Evolutionary conservation across 2,888 invertebrate genomes (phyloP), one percentile per base, ranked within the genome.

Genomic region (Drosophila birchii): DNA sequence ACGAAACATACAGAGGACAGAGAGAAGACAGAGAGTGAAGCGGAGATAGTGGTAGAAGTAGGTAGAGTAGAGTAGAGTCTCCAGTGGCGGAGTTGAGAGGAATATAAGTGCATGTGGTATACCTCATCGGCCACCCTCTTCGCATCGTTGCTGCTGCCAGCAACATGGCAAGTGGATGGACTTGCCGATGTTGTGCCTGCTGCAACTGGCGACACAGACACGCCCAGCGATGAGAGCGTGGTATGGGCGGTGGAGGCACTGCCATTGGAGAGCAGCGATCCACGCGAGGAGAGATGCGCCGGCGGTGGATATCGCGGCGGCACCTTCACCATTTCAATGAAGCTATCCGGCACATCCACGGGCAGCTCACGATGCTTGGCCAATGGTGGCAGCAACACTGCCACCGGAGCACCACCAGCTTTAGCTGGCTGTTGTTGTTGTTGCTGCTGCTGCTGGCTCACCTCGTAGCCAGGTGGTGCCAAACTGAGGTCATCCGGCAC

Each of bases 331-430:
- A 96, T 94, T 90, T 96, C 97, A 78, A 97, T 95, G 93, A 97
- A 98, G 89, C 95, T 95, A 76, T 97, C 97, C 6, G 98, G 98
- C 78, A 97, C 97, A 92, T 98, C 98, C 68, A 98, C 97, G 5
- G 98, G 96, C 94, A 95, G 93, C 91, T 95, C 95, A 74, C 95
- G 93, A 86, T 93, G 93, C 69, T 92, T 92, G 8, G 69, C 55
- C 41, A 83, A 54, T 12, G 85, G 82, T 20, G 68, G 73, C 44
- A 82, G 71, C 51, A 81, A 54, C 16, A 64, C 36, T 5, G 63
- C 26, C 23, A 56, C n/a, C 9, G 39, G 23, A 29, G 32, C 61
- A 38, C 29, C 29, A 16, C 47, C 47, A 20, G 51, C 47, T 47
- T 29, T 29, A 29, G 29, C n/a, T 29, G 47, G 55, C 4, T 68